Base-by-base conservation (phyloP, 1,140 invertebrate species). In the Pseudoatta argentina region DNA sequence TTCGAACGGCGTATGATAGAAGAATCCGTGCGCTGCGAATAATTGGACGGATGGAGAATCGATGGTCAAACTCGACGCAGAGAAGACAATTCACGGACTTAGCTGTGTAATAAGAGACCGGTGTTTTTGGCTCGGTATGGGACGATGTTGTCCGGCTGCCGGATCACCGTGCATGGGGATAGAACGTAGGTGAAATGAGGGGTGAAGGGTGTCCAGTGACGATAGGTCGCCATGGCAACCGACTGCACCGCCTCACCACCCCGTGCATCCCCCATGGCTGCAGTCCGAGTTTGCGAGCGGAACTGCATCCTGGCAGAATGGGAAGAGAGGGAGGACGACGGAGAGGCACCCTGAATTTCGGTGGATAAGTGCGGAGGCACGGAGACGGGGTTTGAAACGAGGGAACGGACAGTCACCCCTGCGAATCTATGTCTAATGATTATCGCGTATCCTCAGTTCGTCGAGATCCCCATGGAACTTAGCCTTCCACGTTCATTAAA, bases 141-240 rank as follows among this genome's bases (percentile, higher is more conserved):
- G 92, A 94, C 93, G 91, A 92, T 93, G 93, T 93, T 93, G 93
- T 93, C 93, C 91, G 92, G 93, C 89, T 92, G 91, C 90, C 90
- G 91, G 91, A 92, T 93, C 93, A 92, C 91, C 92, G 92, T 88
- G 91, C 78, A 91, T 86, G 90, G 86, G 87, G 92, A 73, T 85
- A 77, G 91, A 92, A 91, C 87, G 92, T 90, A 88, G 91, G 82
- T 91, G 90, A 90, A 92, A 88, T 87, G 81, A 91, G 85, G 90
- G 90, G 78, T 73, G 85, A 90, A 93, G 94, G 92, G 93, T 95
- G 94, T 95, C 95, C 94, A 95, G 94, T 94, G 93, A 94, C 94
- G 94, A 92, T 93, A 93, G 93, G 93, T 95, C 91, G 90, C 93
- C 93, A 95, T 95, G 94, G 94, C 91, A 95, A 95, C 94, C 94